Base-by-base conservation (phyloP, 2,888 invertebrate species). In the Drosophila prolongata region DNA sequence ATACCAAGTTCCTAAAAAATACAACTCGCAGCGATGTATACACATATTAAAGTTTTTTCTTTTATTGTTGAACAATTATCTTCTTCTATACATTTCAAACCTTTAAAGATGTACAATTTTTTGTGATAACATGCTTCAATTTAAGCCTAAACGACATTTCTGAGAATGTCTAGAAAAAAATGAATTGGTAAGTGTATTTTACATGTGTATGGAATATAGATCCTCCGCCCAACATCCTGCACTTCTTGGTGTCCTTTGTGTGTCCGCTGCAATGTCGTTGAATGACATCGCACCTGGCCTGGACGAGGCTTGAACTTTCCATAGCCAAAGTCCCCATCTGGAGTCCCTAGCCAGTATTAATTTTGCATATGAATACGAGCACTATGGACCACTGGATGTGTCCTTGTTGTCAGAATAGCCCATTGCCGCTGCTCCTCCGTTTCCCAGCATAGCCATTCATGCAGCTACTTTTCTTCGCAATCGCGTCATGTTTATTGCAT, bases 331-430 rank as follows among this genome's bases (percentile, higher is more conserved):
- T 54, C 24, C 19, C 54, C 53, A 66, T 35, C 44, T 47, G 44
- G 11, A 37, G 52, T 64, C 44, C 49, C 53, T 11, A 37, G 44
- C 65, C 43, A 14, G 64, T 58, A 75, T 87, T 81, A 53, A 85
- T 81, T 81, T 85, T 81, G 73, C 84, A 82, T 80, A 76, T 80
- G 81, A 87, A 78, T 76, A 65, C 55, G 35, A 40, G 13, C n/a
- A n/a, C 37, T n/a, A 55, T 55, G 76, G 68, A 57, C 64, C 68
- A 67, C 56, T 72, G 65, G 60, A 66, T 69, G 69, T 62, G 61
- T 61, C 40, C 50, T 52, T 34, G 44, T 37, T 34, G 53, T 43
- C 42, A 24, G 16, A 11, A 40, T 10, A 16, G 58, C 40, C 19
- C 19, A 37, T 24, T 55, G 56, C 24, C 37, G 10, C 16, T 27